Conservation (phyloP, 2,797 vertebrate species). For the Sphenodon punctatus region DNA sequence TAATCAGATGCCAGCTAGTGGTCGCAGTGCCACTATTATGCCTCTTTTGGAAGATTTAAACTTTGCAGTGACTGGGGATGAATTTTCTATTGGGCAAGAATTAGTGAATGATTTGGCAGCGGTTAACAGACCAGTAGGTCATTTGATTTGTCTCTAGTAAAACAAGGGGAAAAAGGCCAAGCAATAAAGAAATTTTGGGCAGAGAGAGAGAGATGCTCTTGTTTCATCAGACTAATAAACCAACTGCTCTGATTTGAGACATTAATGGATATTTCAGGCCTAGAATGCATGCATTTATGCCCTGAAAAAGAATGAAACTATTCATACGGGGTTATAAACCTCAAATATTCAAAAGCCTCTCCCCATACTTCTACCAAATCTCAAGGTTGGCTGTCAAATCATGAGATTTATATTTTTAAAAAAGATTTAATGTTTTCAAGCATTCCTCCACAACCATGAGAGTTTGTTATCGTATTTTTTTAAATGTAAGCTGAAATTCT, state of each 20-base stretch:
- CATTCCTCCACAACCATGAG: too few relatives aligned
- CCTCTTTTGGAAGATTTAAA: neutral
- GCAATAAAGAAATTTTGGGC: neutral
- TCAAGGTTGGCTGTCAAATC: too few relatives aligned
- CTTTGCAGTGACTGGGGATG: neutral
- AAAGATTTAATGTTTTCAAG: too few relatives aligned
- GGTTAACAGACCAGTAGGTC: rapidly evolving
- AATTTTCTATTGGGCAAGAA: neutral
- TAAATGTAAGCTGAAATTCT: too few relatives aligned
- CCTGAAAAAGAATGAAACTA: rapidly evolving
- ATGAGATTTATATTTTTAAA: too few relatives aligned
- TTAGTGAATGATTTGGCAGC: neutral
- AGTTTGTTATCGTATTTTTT: too few relatives aligned
- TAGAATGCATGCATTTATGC: neutral
- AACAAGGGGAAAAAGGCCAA: neutral
- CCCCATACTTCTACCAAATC: too few relatives aligned
- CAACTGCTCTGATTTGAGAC: neutral
- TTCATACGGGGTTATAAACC: too few relatives aligned
- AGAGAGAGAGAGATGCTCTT: neutral
- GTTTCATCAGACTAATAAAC: rapidly evolving
- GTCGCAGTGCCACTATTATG: neutral
- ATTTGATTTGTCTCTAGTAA: neutral
- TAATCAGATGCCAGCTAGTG: neutral
- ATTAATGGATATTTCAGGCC: rapidly evolving
- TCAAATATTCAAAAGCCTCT: too few relatives aligned